Evolutionary conservation across 2,113 vertebrate species (phyloP), one percentile per base, ranked within the genome.

Genomic region (Gulo gulo): DNA sequence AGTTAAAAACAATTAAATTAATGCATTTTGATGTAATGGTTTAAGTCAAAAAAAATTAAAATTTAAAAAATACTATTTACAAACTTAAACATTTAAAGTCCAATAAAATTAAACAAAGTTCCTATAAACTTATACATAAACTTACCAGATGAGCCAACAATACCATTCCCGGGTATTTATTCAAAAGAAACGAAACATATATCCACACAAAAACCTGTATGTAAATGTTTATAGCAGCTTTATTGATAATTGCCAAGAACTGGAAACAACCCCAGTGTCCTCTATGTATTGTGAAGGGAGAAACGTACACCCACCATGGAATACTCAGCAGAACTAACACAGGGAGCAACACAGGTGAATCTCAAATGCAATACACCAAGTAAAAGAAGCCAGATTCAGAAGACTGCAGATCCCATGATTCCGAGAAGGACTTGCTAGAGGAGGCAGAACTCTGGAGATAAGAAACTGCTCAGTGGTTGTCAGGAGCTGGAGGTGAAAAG

Each of bases 111-210:
- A 81, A 97, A 84, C 24, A 45, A 85, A 42, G 14, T 96, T 93
- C 65, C 12, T 63, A 90, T 20, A 45, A 82, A 91, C 39, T 16
- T 55, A 36, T 16, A 71, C 18, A 26, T 42, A 80, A 94, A 59
- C 13, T 69, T 89, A 86, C 57, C 39, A 59, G 5, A 63, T 18
- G 50, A 81, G 26, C 78, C 78, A 88, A 69, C 39, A 79, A 65
- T 45, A 71, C 24, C 36, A 67, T 36, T 57, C n/a, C 18, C 61
- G 20, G 31, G 31, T 52, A 74, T 67, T 80, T 74, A 74, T 69
- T 88, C 55, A 57, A 79, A 82, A 83, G 84, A 96, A 96, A 79
- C 59, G 12, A 95, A 92, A 87, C 21, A 65, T 31, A 16, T 80
- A 42, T 18, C 34, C 29, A 59, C 65, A 55, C 34, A 29, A 67